Percentiles rank a stretch among this genome's conserved stretches.
These are phyloP conservation scores for fruit fly (Drosophila melanogaster) DNA, from an alignment of 1,140 invertebrate species.

Conservation along the genomic window DNA sequence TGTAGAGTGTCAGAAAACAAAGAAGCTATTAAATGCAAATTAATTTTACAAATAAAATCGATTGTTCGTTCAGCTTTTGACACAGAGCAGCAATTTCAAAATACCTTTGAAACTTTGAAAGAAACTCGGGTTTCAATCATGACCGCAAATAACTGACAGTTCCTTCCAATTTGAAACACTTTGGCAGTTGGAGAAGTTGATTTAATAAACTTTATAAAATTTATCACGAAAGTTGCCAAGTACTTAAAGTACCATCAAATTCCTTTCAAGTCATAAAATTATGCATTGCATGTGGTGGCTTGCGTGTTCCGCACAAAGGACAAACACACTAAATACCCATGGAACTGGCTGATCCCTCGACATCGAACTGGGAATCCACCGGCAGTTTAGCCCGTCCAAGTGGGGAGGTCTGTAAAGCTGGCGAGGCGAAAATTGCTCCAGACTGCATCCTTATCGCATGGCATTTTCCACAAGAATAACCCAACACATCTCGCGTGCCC, in stretches of 20 bases:
- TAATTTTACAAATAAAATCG: slow-evolving; percentile 9
- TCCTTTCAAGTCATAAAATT: slow-evolving; percentile 1
- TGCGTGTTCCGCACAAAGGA: background rate
- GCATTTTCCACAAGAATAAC: slow-evolving; percentile 67
- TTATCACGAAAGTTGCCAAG: no score
- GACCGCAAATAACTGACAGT: background rate
- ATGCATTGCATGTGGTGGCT: slow-evolving; percentile 16
- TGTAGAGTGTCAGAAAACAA: slow-evolving; percentile 4
- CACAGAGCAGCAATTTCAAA: no score
- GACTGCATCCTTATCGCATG: slow-evolving; percentile 50
- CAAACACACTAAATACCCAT: slow-evolving; percentile 4
- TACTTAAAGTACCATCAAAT: background rate
- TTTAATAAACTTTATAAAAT: background rate
- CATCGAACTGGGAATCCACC: slow-evolving; percentile 17
- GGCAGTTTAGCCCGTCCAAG: slow-evolving; percentile 33
- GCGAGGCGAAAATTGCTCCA: slow-evolving; percentile 60
- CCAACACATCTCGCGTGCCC: slow-evolving; percentile 47
- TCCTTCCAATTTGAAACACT: no score
- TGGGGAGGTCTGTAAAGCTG: slow-evolving; percentile 13
- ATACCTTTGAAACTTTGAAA: no score
- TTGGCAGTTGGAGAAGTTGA: background rate
- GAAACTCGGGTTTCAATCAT: no score
- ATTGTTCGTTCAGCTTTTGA: background rate
- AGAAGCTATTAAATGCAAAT: background rate
- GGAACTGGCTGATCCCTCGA: background rate